Evolutionary conservation across 2,113 vertebrate species (phyloP).

Genomic region (Sinocyclocheilus anshuiensis): DNA sequence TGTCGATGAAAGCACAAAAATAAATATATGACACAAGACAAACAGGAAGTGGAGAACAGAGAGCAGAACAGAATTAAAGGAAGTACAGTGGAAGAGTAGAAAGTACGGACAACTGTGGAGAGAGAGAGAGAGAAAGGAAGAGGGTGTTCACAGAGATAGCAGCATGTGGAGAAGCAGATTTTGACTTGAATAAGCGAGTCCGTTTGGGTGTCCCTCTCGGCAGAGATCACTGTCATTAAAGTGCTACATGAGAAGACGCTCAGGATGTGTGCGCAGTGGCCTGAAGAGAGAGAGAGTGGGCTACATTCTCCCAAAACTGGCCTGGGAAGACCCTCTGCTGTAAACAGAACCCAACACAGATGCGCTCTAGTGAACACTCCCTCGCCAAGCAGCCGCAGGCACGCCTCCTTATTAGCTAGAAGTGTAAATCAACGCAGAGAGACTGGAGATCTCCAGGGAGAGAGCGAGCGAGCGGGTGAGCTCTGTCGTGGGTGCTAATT

Average conservation of each 20-base stretch:
- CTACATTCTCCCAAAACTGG: not conserved
- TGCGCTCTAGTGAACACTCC: slow-evolving; percentile 21
- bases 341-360: not conserved
- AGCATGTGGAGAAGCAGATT: slow-evolving; percentile 10
- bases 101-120: not conserved
- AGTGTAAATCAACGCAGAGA: slow-evolving; percentile 44
- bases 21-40: not conserved
- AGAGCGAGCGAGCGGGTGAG: slow-evolving; percentile 3
- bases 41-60: slow-evolving; percentile 11
- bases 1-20: too few relatives aligned
- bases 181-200: slow-evolving; percentile 7
- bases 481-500: slow-evolving; percentile 1
- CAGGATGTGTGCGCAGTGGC: slow-evolving; percentile 38
- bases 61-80: slow-evolving; percentile 5
- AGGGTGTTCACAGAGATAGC: not conserved
- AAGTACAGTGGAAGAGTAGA: not conserved
- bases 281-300: not conserved
- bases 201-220: slow-evolving; percentile 12
- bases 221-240: slow-evolving; percentile 43
- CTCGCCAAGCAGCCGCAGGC: slow-evolving; percentile 3
- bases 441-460: slow-evolving; percentile 5
- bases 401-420: slow-evolving; percentile 29
- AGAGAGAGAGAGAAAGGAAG: not conserved
- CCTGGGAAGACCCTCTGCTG: not conserved
- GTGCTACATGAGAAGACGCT: slow-evolving; percentile 12